Percentiles rank a stretch among this genome's conserved stretches.
phyloP scores from a whole-genome alignment of 2,797 vertebrate genomes.

The Enteromius radiatus region DNA sequence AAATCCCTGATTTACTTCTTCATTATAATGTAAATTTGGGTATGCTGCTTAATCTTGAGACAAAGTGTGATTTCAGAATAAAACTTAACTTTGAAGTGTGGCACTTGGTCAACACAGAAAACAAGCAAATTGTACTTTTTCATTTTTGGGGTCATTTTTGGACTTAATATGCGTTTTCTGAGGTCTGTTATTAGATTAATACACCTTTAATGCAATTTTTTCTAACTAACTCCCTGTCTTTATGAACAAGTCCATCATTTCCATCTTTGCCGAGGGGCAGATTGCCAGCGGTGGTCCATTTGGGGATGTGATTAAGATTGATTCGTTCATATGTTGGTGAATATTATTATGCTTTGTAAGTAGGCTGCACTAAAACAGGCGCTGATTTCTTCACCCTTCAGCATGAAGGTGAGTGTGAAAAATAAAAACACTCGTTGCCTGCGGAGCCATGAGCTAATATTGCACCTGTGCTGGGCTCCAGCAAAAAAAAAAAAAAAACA shows the following conservation, averaged over 20 bases:
- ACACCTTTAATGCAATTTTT: background rate
- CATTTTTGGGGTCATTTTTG: background rate
- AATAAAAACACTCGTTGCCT: conserved; percentile 32
- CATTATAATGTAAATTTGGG: background rate
- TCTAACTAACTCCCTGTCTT: background rate
- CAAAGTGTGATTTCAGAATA: background rate
- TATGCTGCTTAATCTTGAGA: background rate
- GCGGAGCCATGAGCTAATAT: conserved; percentile 31
- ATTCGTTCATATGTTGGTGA: conserved; percentile 9
- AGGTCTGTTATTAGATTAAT: background rate
- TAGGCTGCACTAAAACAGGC: conserved; percentile 23
- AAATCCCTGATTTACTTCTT: conserved; percentile 14
- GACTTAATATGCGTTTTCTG: background rate
- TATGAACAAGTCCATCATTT: background rate
- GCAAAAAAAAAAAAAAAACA: background rate
- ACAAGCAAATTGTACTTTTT: background rate
- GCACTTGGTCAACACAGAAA: background rate
- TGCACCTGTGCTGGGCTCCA: conserved; percentile 22
- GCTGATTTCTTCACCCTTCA: conserved; percentile 22
- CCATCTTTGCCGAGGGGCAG: background rate
- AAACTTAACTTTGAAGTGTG: background rate
- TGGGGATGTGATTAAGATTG: background rate
- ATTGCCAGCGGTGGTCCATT: background rate
- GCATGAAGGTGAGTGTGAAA: conserved; percentile 39
- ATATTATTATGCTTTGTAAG: conserved; percentile 26